phyloP scores from a whole-genome alignment of 1,140 invertebrate genomes.

The Calephelis virginiensis region DNA sequence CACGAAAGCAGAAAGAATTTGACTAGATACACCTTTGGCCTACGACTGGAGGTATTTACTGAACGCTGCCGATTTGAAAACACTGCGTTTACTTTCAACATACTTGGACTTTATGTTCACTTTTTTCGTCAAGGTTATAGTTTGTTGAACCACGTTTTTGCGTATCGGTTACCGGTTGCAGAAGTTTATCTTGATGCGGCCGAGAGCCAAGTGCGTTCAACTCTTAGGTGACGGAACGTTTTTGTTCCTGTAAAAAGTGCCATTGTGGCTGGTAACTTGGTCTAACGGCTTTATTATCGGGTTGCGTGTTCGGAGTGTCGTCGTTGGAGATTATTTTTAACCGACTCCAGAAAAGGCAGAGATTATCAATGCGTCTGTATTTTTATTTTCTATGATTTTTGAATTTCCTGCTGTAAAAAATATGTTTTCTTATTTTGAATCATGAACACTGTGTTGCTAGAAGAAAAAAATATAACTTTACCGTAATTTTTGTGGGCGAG shows the following conservation, averaged over 20 bases:
- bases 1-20: not conserved
- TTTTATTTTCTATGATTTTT: no score
- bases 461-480: no score
- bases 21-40: slow-evolving; percentile 8
- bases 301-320: no score
- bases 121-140: slow-evolving; percentile 25
- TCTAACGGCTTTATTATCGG: not conserved
- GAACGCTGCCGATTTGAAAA: slow-evolving; percentile 4
- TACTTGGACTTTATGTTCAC: not conserved
- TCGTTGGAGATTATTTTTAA: no score
- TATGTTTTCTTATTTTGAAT: no score
- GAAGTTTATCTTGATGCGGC: slow-evolving; percentile 32
- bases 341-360: no score
- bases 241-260: slow-evolving; percentile 6
- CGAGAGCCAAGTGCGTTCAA: slow-evolving; percentile 41
- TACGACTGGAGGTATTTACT: not conserved
- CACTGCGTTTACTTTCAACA: not conserved
- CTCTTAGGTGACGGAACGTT: slow-evolving; percentile 22
- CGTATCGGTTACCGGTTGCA: slow-evolving; percentile 44
- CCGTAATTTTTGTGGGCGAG: no score
- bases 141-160: slow-evolving; percentile 64
- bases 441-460: no score
- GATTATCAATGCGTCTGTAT: no score
- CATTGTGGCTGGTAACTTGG: not conserved
- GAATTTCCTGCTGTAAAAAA: no score